Conservation (phyloP, 37 sponge, comb jelly and placozoan species). For the Haliclona indistincta region DNA sequence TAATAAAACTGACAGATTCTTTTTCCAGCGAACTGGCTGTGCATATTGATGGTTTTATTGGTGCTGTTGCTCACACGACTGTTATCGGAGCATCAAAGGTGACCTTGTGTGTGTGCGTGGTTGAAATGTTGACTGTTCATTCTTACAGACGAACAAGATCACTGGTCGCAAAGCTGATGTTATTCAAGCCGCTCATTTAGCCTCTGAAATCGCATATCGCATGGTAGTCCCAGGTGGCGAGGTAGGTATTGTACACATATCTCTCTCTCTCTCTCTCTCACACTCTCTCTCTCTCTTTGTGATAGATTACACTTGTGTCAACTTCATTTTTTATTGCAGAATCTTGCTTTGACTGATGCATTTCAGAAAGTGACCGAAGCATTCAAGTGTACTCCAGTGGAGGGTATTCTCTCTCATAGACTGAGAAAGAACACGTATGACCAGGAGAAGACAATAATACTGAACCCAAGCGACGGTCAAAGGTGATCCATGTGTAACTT, state of each 20-base stretch:
- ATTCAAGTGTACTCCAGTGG: conserved; percentile 82
- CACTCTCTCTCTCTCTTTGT: not conserved
- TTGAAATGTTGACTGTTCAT: not conserved
- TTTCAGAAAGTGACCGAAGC: conserved; percentile 76
- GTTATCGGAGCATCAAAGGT: conserved; percentile 90
- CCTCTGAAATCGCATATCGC: conserved; percentile 88
- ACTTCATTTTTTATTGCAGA: conserved; percentile 22
- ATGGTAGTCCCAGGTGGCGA: conserved; percentile 94
- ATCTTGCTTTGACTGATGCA: conserved; percentile 77
- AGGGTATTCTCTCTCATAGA: conserved; percentile 86
- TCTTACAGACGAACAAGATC: conserved; percentile 60
- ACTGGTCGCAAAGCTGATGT: conserved; percentile 92
- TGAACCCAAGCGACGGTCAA: conserved; percentile 69
- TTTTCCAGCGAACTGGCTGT: conserved; percentile 75
- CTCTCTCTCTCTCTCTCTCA: not conserved
- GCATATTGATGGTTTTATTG: conserved; percentile 95
- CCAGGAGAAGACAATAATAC: conserved; percentile 79
- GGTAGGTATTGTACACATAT: conserved; percentile 22
- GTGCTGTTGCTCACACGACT: conserved; percentile 83
- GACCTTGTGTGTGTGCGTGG: not conserved
- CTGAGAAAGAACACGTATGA: conserved; percentile 73
- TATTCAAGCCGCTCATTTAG: conserved; percentile 83
- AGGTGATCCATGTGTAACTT: conserved; percentile 16
- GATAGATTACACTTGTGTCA: not conserved
- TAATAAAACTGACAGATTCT: not conserved